Percentiles rank a stretch among this genome's conserved stretches.
phyloP scores from a whole-genome alignment of 1,140 invertebrate species.

The Ceratina calcarata region DNA sequence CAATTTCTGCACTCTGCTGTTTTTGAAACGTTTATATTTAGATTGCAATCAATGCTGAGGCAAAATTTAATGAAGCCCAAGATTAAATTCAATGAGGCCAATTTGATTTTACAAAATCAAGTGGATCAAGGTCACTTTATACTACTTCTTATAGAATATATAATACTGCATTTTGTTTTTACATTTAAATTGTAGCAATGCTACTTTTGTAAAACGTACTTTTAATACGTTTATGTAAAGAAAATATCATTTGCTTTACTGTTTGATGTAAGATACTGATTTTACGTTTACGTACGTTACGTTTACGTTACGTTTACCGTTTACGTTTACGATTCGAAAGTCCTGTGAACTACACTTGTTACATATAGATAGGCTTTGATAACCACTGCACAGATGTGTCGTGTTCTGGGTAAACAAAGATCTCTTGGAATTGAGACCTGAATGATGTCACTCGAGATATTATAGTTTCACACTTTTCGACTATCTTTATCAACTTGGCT shows the following conservation, averaged over 20 bases:
- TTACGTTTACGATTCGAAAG: no score
- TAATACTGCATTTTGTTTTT: no score
- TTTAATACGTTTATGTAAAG: no score
- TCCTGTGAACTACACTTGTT: not conserved
- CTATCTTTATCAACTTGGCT: not conserved
- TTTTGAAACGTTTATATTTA: no score
- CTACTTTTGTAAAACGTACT: no score
- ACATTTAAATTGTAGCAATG: no score
- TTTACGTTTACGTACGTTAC: no score
- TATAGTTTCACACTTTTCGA: not conserved
- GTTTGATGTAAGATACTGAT: not conserved
- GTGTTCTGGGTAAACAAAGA: conserved; percentile 18
- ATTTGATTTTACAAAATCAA: not conserved
- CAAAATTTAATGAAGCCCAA: not conserved
- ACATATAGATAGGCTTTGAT: not conserved
- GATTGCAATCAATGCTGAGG: not conserved
- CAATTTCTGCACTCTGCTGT: no score
- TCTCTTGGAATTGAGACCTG: conserved; percentile 11
- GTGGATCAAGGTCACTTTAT: not conserved
- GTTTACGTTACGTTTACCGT: no score
- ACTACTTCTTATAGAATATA: no score
- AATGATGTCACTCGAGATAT: conserved; percentile 27
- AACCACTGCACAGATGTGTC: conserved; percentile 10
- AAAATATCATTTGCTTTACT: no score
- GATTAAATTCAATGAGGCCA: not conserved